Evolutionary conservation across 1,140 invertebrate species (phyloP).

Genomic region (Diorhabda sublineata): DNA sequence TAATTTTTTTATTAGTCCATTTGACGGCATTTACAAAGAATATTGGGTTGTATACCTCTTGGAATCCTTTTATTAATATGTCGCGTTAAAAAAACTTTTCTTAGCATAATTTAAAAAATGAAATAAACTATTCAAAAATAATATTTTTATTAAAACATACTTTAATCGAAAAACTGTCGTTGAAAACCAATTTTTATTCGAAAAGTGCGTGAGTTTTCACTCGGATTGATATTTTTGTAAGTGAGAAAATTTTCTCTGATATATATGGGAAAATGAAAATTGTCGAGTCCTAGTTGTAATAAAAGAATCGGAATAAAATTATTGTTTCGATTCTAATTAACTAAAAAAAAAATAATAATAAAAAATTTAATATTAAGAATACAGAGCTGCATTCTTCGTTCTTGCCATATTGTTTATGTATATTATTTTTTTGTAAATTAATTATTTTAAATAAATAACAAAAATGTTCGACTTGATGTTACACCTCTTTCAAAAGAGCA

Average conservation of each 20-base stretch:
- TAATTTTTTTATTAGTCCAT: no score
- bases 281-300: slow-evolving; percentile 2
- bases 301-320: slow-evolving; percentile 1
- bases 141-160: no score
- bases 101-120: no score
- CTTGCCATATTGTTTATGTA: slow-evolving; percentile 12
- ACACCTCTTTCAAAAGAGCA: slow-evolving; percentile 10
- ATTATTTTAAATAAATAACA: slow-evolving; percentile 8
- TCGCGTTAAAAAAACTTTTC: no score
- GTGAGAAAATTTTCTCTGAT: neutral
- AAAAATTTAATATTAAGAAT: slow-evolving; percentile 4
- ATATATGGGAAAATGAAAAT: neutral
- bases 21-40: no score
- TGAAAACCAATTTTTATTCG: no score
- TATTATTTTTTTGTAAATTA: slow-evolving; percentile 6
- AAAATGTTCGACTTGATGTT: slow-evolving; percentile 4
- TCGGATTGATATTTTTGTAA: neutral
- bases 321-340: neutral
- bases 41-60: no score
- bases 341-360: neutral
- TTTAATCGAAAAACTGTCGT: no score
- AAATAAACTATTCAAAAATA: no score
- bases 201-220: neutral
- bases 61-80: no score
- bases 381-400: slow-evolving; percentile 6